Conservation (phyloP, 2,113 vertebrate genomes). For the human region GRCh38 chr3:137038001-137038500, state of each 20-base stretch:
- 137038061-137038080: background rate
- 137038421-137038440: constrained; percentile 5
- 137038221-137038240: background rate
- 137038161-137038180: background rate
- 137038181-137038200: background rate
- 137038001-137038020: background rate
- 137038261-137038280: background rate
- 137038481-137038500: background rate
- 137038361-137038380: background rate
- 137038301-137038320: too few relatives aligned
- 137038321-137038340: background rate
- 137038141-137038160: background rate
- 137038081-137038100: background rate
- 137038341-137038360: background rate
- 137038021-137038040: background rate
- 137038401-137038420: background rate
- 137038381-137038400: background rate
- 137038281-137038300: background rate
- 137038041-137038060: background rate
- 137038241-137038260: background rate
- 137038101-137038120: background rate
- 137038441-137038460: background rate
- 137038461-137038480: background rate
- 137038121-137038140: background rate
- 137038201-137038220: background rate